phyloP scores from a whole-genome alignment of 2,888 invertebrate species.

The Drosophila borealis region DNA sequence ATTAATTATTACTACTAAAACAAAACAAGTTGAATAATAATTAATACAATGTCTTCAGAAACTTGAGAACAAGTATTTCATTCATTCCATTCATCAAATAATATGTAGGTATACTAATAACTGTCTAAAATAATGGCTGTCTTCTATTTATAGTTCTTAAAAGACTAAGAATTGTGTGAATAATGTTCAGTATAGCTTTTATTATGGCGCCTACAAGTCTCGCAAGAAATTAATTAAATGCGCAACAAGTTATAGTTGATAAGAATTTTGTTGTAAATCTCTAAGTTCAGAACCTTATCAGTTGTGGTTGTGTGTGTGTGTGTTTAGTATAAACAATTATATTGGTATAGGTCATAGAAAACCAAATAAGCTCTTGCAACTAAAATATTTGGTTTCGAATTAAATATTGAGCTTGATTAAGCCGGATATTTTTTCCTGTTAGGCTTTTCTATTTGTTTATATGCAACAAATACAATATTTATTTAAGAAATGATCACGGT shows the following conservation, averaged over 20 bases:
- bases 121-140: too few species aligned
- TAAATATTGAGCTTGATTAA: not conserved
- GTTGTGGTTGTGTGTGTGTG: not conserved
- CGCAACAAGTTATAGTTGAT: constrained; percentile 17
- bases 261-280: constrained; percentile 8
- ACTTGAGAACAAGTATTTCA: too few species aligned
- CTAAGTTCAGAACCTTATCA: constrained; percentile 10
- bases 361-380: not conserved
- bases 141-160: not conserved
- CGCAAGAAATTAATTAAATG: constrained; percentile 5
- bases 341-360: constrained; percentile 5
- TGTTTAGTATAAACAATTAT: not conserved
- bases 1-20: too few species aligned
- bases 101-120: too few species aligned
- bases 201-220: constrained; percentile 31
- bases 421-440: not conserved
- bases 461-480: too few species aligned
- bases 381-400: not conserved
- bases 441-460: not conserved
- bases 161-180: too few species aligned
- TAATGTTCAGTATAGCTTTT: not conserved
- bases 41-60: too few species aligned
- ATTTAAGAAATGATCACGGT: too few species aligned
- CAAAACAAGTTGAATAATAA: too few species aligned
- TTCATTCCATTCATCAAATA: too few species aligned